Percentiles rank a stretch among this genome's conserved stretches.
phyloP scores from a whole-genome alignment of 2,888 invertebrate genomes.

The Alloplasta piceator region DNA sequence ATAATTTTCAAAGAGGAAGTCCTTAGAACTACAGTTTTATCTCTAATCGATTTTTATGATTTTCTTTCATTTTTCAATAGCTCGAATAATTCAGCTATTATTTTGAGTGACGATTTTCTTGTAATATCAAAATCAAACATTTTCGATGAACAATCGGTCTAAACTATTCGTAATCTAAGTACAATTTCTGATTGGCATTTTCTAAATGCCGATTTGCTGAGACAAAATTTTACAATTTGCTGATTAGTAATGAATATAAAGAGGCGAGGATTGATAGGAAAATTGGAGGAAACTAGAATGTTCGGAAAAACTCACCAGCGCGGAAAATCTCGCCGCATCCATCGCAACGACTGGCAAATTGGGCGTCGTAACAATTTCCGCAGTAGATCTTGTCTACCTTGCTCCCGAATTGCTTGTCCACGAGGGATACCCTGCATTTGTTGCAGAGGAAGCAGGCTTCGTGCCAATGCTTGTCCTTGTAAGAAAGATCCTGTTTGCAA shows the following conservation, averaged over 20 bases:
- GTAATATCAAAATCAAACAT: not conserved
- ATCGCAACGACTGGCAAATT: conserved; percentile 99
- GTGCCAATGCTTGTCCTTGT: conserved; percentile 99
- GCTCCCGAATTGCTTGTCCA: conserved; percentile 99
- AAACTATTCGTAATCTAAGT: not conserved
- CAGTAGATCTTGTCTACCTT: conserved; percentile 99
- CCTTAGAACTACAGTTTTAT: too few relatives aligned
- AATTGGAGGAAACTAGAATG: not conserved
- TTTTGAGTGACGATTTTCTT: not conserved
- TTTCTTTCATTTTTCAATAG: too few relatives aligned
- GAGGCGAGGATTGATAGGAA: too few relatives aligned
- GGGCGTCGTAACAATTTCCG: conserved; percentile 99
- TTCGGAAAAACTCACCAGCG: conserved; percentile 91
- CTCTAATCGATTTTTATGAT: too few relatives aligned
- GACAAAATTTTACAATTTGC: not conserved
- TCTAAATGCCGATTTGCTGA: too few relatives aligned
- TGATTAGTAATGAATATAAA: too few relatives aligned
- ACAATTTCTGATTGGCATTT: too few relatives aligned
- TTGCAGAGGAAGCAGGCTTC: conserved; percentile 99
- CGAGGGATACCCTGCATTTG: conserved; percentile 98
- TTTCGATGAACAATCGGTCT: not conserved
- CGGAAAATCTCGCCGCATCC: conserved; percentile 99
- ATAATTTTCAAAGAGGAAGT: too few relatives aligned
- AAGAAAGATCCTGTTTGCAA: conserved; percentile 95
- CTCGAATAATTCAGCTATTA: too few relatives aligned